Evolutionary conservation across 2,888 invertebrate genomes (phyloP).

Genomic region (Amiota communis): DNA sequence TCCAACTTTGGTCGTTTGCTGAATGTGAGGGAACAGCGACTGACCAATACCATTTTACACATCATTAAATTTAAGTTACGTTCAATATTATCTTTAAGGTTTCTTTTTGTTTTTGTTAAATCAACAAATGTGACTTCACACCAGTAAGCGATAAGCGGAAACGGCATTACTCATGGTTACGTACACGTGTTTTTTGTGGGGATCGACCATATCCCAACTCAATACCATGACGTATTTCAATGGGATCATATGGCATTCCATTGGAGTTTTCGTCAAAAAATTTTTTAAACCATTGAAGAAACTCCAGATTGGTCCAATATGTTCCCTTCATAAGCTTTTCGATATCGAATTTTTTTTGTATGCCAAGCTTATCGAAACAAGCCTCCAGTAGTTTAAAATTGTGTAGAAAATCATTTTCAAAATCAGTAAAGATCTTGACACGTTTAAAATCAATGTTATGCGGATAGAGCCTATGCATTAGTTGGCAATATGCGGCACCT

Average conservation of each 20-base stretch:
- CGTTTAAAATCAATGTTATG: background rate
- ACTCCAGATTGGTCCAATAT: background rate
- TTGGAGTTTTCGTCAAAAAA: background rate
- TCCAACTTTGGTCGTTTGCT: no score
- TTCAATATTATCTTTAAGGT: no score
- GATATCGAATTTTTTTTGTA: background rate
- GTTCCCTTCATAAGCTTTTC: background rate
- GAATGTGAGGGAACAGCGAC: no score
- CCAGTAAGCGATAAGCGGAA: no score
- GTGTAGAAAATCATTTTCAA: background rate
- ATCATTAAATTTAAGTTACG: no score
- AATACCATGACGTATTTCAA: background rate
- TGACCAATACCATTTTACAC: no score
- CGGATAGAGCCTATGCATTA: background rate
- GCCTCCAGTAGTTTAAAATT: constrained; percentile 3
- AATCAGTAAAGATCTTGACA: background rate
- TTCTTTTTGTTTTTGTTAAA: no score
- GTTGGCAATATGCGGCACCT: constrained; percentile 6
- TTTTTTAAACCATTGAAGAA: constrained; percentile 18
- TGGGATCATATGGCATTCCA: background rate
- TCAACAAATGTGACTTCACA: no score
- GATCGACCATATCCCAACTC: background rate
- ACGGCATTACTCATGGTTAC: no score
- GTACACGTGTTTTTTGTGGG: no score
- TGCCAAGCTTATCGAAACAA: background rate